Conservation (phyloP, 2,113 vertebrate species). For the Orycteropus afer region DNA sequence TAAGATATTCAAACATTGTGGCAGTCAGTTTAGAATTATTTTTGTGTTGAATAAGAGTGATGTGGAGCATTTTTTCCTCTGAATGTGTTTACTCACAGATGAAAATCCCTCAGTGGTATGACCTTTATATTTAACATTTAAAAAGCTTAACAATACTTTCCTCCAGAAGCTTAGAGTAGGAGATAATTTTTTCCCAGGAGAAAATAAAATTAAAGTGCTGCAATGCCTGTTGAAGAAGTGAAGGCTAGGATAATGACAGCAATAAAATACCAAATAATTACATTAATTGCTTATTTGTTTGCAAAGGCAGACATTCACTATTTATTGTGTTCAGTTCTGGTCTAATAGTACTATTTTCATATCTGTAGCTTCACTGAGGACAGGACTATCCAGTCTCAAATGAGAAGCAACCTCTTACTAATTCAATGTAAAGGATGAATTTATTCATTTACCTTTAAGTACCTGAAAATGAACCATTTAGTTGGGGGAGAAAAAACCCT, state of each 20-base stretch:
- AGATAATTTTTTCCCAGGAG: slow-evolving; percentile 71
- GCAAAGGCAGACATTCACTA: slow-evolving; percentile 11
- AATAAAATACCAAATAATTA: slow-evolving; percentile 64
- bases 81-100: slow-evolving; percentile 68
- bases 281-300: slow-evolving; percentile 70
- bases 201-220: slow-evolving; percentile 69
- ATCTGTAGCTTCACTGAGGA: slow-evolving; percentile 5
- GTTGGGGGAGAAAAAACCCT: not conserved
- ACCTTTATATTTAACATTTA: slow-evolving; percentile 76
- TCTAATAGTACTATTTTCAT: slow-evolving; percentile 17
- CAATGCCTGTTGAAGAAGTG: not conserved
- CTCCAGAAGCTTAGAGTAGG: not conserved
- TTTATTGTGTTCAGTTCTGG: slow-evolving; percentile 20
- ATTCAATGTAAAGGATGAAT: slow-evolving; percentile 22
- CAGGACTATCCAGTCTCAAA: not conserved
- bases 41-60: slow-evolving; percentile 58
- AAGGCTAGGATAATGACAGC: slow-evolving; percentile 63
- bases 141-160: slow-evolving; percentile 67
- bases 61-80: not conserved
- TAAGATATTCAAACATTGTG: slow-evolving; percentile 8
- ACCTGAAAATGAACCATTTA: slow-evolving; percentile 47
- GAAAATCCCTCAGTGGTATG: slow-evolving; percentile 61
- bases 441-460: slow-evolving; percentile 42
- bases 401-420: not conserved
- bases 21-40: slow-evolving; percentile 43